Percentiles rank a stretch among this genome's conserved stretches.
These are phyloP conservation scores for Monopis laevigella DNA, from an alignment of 2,888 invertebrate species.

Conservation along the genomic window DNA sequence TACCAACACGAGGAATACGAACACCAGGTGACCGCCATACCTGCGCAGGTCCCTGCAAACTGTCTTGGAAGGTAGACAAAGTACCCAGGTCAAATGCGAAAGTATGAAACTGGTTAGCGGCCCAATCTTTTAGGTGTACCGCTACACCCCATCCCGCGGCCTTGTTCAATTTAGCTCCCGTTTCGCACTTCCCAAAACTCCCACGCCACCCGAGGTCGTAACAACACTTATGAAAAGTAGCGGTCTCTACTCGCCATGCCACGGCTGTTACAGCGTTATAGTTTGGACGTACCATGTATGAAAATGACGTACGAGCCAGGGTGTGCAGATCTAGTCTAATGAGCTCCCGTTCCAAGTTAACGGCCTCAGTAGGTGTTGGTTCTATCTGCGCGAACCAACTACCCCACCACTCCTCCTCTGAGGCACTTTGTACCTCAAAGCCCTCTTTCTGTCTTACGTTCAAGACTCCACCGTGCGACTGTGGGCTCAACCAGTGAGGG, in stretches of 20 bases:
- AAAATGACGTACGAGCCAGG: not conserved
- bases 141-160: not conserved
- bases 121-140: not conserved
- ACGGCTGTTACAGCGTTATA: not conserved
- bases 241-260: not conserved
- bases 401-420: not conserved
- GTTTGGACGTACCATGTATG: not conserved
- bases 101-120: not conserved
- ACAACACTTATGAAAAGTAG: not conserved
- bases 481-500: not conserved
- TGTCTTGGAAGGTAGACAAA: not conserved
- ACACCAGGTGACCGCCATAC: not conserved
- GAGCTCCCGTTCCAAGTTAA: not conserved
- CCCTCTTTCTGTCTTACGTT: not conserved
- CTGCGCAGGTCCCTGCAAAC: not conserved
- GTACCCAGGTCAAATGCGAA: not conserved
- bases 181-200: not conserved
- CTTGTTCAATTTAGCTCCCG: not conserved
- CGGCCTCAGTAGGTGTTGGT: not conserved
- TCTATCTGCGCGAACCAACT: not conserved
- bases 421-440: not conserved
- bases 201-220: not conserved
- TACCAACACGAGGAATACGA: no score
- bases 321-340: not conserved
- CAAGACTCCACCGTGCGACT: not conserved